phyloP scores from a whole-genome alignment of 2,797 vertebrate genomes.

The Thamnophis elegans region DNA sequence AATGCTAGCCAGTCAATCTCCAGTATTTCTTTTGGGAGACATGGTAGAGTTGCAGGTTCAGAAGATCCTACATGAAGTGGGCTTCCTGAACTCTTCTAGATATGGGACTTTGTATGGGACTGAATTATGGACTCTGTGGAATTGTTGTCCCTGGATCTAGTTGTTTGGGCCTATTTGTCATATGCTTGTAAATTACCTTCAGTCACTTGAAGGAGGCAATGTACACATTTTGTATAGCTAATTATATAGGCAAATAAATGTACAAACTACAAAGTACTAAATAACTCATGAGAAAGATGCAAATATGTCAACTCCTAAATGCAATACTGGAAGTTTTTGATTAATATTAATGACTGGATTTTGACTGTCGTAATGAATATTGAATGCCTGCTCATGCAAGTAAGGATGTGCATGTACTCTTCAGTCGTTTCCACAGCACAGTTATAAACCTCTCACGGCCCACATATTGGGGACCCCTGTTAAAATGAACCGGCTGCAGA shows the following conservation, averaged over 20 bases:
- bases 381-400: conserved; percentile 47
- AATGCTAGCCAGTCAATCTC: background rate
- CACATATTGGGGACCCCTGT: background rate
- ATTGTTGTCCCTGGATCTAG: background rate
- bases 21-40: background rate
- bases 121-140: background rate
- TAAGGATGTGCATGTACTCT: background rate
- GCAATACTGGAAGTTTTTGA: conserved; percentile 43
- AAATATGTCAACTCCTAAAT: conserved; percentile 49
- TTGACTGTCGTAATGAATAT: conserved; percentile 52
- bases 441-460: background rate
- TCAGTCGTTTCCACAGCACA: background rate
- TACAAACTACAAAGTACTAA: conserved; percentile 30
- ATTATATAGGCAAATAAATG: background rate
- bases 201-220: background rate
- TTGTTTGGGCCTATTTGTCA: background rate
- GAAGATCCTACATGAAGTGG: background rate
- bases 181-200: background rate
- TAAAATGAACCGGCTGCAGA: background rate
- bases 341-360: conserved; percentile 60
- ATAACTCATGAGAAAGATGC: conserved; percentile 36
- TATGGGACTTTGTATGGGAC: background rate
- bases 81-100: background rate
- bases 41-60: background rate
- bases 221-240: background rate